These are phyloP conservation scores for Sarcophaga caerulescens DNA, from an alignment of 2,888 invertebrate genomes.

Conservation along the genomic window DNA sequence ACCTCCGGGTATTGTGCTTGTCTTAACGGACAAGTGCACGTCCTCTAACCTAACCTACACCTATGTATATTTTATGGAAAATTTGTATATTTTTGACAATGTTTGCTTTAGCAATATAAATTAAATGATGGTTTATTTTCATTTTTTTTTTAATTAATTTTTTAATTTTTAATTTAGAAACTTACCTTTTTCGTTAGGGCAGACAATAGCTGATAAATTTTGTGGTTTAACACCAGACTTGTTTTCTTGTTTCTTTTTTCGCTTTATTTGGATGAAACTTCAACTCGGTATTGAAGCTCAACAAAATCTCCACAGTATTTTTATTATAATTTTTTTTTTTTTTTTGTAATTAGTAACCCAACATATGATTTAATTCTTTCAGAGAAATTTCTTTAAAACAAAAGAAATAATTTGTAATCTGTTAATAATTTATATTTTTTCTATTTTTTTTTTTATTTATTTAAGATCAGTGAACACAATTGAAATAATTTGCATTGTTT, in stretches of 20 bases:
- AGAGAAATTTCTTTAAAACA: conserved; percentile 8
- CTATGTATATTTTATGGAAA: too few relatives aligned
- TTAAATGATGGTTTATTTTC: too few relatives aligned
- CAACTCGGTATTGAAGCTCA: conserved; percentile 25
- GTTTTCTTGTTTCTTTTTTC: neutral
- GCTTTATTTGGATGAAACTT: neutral
- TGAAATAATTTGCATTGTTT: neutral
- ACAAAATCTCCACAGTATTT: conserved; percentile 2
- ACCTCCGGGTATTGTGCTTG: too few relatives aligned
- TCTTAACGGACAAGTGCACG: too few relatives aligned
- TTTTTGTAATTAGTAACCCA: neutral
- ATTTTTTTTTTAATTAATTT: neutral
- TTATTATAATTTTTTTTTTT: neutral
- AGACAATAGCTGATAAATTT: neutral
- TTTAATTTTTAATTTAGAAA: neutral
- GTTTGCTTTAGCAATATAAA: too few relatives aligned
- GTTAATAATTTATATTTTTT: neutral
- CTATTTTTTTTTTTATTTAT: conserved; percentile 8
- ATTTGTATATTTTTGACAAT: too few relatives aligned
- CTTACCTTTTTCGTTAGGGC: neutral
- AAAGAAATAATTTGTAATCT: conserved; percentile 3
- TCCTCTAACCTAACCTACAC: too few relatives aligned
- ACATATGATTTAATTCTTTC: too few relatives aligned
- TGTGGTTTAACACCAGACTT: neutral
- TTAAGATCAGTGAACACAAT: conserved; percentile 7